Evolutionary conservation across 2,888 invertebrate genomes (phyloP), one percentile per base, ranked within the genome.

Genomic region (Barypeithes pellucidus): DNA sequence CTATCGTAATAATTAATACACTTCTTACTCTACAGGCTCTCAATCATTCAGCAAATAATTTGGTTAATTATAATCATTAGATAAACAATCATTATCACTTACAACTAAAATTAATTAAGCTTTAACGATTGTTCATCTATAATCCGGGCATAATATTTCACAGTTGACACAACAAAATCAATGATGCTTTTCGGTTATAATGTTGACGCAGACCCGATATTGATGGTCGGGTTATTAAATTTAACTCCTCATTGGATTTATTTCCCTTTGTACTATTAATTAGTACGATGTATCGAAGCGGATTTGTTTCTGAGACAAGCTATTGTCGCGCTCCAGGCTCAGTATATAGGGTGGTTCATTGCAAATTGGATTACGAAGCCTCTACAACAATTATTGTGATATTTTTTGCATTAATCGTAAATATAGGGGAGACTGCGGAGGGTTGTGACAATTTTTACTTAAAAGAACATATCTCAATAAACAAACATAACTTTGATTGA

Each of bases 151-250:
- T 29, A 67, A 36, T 67, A 67, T 57, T 67, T 67, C 47, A 73
- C 68, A 73, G 63, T 67, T 73, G 68, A 73, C 54, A 63, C 57
- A 24, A 52, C 62, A 45, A 65, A 47, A 67, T 68, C 73, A 73
- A 65, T 68, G 63, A 57, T 20, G 67, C 67, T 73, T 71, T 71
- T 54, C 69, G 65, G 43, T 39, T 50, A 43, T 68, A 65, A 73
- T 59, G 60, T 69, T 59, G 36, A 59, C 66, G 60, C 52, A 59
- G 29, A 29, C 61, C 67, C 45, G 66, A 36, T 62, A 70, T 74
- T 70, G 74, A 74, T 70, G 70, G 22, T 14, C 47, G 70, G 66
- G 61, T 67, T 70, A 74, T 74, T 74, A 70, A 67, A 74, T 74
- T 74, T 74, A 70, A 74, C 74, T 62, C 74, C 67, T 67, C 74